Evolutionary conservation across 2,797 vertebrate genomes (phyloP), one percentile per base, ranked within the genome.

Genomic region (Acrossocheilus wenchowensis): DNA sequence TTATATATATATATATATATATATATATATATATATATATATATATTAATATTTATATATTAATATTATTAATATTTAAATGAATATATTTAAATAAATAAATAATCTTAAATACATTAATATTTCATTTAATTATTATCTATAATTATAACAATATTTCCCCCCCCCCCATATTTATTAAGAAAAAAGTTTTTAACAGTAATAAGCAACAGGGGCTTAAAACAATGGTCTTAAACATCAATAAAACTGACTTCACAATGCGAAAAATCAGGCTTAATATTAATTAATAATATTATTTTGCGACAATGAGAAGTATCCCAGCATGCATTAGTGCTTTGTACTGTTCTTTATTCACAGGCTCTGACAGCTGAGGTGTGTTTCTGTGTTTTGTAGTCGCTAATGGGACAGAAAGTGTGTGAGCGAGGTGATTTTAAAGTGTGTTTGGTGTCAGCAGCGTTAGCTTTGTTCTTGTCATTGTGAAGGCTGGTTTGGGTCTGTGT

Each of bases 381-480:
- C 43, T 50, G 19, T 68, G 43, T 68, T 52, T 68, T 69, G 43
- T 52, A 36, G 62, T 7, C 19, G 0, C 41, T 81, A 81, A 81
- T 81, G 41, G 41, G 60, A 21, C 50, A 73, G 69, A 83, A 45
- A 30, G 39, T 4, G 81, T 30, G 36, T 2, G 11, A n/a, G 9
- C n/a, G n/a, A 62, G 36, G 69, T 73, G 71, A 75, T 74, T 68
- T 69, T 50, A 15, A 48, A 50, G 43, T 12, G 36, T 43, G 41
- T 69, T 10, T 69, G 43, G 62, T n/a, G 30, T 66, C 60, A 23
- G 79, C 21, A 64, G 45, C 1, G 1, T 39, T 39, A 36, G 43
- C 45, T 81, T 69, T 81, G 64, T 81, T 81, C 80, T 50, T n/a
- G 45, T 81, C 64, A 36, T n/a, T 81, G 62, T 69, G 19, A 81